Conservation (phyloP, 92 coral and sea anemone species). For the Meandrina meandrites region DNA sequence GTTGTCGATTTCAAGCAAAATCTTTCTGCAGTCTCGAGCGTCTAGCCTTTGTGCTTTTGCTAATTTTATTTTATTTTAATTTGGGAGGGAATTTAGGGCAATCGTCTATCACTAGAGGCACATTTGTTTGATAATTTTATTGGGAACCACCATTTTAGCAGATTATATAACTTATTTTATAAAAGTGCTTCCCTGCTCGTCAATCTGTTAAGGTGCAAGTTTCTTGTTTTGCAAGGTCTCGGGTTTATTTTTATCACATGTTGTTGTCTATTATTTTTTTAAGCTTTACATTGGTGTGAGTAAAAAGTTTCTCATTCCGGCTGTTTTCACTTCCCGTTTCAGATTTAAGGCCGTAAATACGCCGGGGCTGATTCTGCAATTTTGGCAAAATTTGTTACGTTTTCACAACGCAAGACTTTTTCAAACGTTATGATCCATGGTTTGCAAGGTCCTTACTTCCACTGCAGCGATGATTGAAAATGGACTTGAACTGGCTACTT, state of each 20-base stretch:
- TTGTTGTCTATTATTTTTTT: background rate
- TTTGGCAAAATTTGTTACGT: slow-evolving; percentile 25
- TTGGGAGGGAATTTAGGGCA: background rate
- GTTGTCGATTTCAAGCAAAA: slow-evolving; percentile 58
- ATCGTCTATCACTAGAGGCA: background rate
- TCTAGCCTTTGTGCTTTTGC: slow-evolving; percentile 13
- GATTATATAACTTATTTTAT: slow-evolving; percentile 2
- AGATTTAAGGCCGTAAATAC: slow-evolving; percentile 47
- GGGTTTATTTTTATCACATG: background rate
- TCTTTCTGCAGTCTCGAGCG: background rate
- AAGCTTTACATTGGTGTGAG: background rate
- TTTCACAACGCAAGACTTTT: slow-evolving; percentile 3
- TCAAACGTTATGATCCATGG: slow-evolving; percentile 31
- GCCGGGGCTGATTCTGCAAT: slow-evolving; percentile 25
- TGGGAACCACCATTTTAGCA: slow-evolving; percentile 3
- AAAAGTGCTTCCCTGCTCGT: slow-evolving; percentile 21
- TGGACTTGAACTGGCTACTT: slow-evolving; percentile 36
- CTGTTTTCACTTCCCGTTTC: slow-evolving; percentile 29
- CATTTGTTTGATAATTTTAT: background rate
- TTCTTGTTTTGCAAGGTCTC: slow-evolving; percentile 5
- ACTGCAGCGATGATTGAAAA: slow-evolving; percentile 36
- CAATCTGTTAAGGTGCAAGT: slow-evolving; percentile 1
- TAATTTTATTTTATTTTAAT: background rate
- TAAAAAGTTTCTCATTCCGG: background rate
- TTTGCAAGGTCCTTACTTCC: background rate